phyloP scores from a whole-genome alignment of 2,888 invertebrate genomes.

The Tortricodes alternella region DNA sequence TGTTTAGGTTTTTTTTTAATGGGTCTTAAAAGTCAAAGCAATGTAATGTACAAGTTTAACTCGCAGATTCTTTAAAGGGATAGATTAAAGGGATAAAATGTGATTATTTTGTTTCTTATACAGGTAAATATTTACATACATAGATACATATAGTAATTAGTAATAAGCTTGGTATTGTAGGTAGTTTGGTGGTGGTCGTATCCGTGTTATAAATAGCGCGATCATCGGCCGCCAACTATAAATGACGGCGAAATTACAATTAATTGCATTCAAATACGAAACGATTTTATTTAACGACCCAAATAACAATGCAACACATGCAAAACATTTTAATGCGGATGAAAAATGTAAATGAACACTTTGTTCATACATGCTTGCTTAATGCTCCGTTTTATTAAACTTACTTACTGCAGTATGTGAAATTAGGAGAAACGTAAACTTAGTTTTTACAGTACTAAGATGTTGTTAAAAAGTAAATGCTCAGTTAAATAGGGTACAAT shows the following conservation, averaged over 20 bases:
- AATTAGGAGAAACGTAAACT: constrained; percentile 7
- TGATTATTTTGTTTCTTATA: too few relatives aligned
- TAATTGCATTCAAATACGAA: constrained; percentile 41
- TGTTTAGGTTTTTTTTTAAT: neutral
- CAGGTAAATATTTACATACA: too few relatives aligned
- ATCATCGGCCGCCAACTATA: constrained; percentile 35
- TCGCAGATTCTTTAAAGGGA: too few relatives aligned
- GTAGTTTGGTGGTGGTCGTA: neutral
- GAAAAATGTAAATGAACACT: neutral
- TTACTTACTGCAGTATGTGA: constrained; percentile 7
- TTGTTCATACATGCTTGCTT: neutral
- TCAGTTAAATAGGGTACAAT: neutral
- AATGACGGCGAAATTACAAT: constrained; percentile 39
- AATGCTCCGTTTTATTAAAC: constrained; percentile 11
- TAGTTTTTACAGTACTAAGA: neutral
- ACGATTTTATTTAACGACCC: constrained; percentile 32
- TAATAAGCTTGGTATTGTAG: neutral
- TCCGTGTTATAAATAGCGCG: constrained; percentile 32
- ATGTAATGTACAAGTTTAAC: too few relatives aligned
- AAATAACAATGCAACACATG: neutral
- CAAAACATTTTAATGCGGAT: neutral
- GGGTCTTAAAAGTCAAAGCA: neutral
- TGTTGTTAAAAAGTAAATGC: constrained; percentile 1
- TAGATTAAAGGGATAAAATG: too few relatives aligned
- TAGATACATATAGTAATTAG: neutral